Evolutionary conservation across 2,797 vertebrate genomes (phyloP).

Genomic region (Danio albolineatus): DNA sequence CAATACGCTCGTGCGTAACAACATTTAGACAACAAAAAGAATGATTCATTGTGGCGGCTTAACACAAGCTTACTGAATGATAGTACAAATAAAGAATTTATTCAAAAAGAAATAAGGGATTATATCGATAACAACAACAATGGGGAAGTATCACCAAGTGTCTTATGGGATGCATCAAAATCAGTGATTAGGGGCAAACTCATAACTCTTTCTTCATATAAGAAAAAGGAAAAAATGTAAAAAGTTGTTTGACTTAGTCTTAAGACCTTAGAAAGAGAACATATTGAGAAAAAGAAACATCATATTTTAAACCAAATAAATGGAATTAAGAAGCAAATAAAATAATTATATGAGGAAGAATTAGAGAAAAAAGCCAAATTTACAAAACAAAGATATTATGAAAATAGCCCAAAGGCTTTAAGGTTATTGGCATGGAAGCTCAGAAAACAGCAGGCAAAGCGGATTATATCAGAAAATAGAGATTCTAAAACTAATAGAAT

Average conservation of each 20-base stretch:
- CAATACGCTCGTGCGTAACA: too few species aligned
- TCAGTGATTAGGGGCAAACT: too few species aligned
- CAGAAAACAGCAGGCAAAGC: neutral
- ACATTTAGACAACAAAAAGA: neutral
- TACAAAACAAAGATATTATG: neutral
- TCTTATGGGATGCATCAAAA: too few species aligned
- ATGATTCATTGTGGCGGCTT: neutral
- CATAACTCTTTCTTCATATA: neutral
- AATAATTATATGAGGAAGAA: neutral
- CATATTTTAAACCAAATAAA: neutral
- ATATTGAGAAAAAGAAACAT: neutral
- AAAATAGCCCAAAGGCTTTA: neutral
- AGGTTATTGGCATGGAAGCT: constrained; percentile 3
- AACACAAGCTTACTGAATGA: neutral
- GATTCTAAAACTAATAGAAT: neutral
- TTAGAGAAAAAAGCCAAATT: constrained; percentile 1
- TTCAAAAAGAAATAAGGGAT: neutral
- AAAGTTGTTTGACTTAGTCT: neutral
- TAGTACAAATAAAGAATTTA: neutral
- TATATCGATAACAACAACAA: neutral
- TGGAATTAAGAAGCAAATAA: neutral
- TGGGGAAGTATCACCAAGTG: neutral
- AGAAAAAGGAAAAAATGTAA: neutral
- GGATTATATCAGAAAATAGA: neutral
- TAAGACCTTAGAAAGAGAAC: neutral